phyloP scores from a whole-genome alignment of 2,797 vertebrate genomes.

The Microctenopoma steveboyesi region DNA sequence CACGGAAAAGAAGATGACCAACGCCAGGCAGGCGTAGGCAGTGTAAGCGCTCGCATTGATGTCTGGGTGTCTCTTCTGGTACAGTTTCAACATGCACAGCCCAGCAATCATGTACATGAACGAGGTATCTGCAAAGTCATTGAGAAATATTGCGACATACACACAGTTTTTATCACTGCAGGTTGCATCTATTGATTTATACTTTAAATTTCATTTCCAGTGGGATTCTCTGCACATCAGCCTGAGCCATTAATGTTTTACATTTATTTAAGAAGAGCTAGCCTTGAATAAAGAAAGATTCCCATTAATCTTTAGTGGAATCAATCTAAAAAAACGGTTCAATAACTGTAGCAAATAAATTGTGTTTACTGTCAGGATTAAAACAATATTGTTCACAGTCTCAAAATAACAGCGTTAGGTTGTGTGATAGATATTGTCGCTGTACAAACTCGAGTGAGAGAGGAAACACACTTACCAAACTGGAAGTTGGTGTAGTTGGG shows the following conservation, averaged over 20 bases:
- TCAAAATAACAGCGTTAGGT: neutral
- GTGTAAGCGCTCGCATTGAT: conserved; percentile 98
- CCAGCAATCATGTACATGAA: conserved; percentile 99
- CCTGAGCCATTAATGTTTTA: too few relatives aligned
- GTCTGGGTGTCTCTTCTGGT: conserved; percentile 97
- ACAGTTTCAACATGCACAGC: conserved; percentile 96
- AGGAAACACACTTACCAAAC: conserved; percentile 84
- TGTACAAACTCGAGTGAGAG: neutral
- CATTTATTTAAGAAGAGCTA: neutral
- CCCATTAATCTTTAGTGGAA: too few relatives aligned
- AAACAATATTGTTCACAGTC: neutral
- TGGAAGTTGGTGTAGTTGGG: conserved; percentile 99
- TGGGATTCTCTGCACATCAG: neutral
- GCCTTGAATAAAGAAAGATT: neutral
- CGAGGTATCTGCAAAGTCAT: conserved; percentile 87
- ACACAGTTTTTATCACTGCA: neutral
- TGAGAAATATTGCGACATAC: neutral
- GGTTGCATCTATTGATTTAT: neutral
- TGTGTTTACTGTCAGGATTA: too few relatives aligned
- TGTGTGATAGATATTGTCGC: neutral
- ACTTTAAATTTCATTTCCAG: neutral
- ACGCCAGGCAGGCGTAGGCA: conserved; percentile 94
- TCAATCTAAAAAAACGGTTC: neutral
- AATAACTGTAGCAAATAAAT: neutral
- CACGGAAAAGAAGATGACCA: conserved; percentile 97